Percentiles rank a stretch among this genome's conserved stretches.
Evolutionary conservation across 2,797 vertebrate genomes (phyloP).

Genomic region (Danionella dracula): DNA sequence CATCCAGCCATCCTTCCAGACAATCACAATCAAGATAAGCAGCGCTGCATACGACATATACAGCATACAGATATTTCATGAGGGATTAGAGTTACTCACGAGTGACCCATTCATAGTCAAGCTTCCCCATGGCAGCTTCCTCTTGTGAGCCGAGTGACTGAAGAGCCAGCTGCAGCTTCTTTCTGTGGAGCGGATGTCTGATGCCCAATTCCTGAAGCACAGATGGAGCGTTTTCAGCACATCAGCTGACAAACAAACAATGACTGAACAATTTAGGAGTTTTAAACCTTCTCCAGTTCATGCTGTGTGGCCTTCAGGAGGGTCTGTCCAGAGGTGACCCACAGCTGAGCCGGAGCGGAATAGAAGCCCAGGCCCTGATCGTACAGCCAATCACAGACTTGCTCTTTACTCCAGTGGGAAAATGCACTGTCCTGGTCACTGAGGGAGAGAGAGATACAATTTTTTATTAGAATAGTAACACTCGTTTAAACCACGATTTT

Average conservation of each 20-base stretch:
- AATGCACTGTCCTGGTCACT: constrained; percentile 95
- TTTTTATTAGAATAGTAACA: too few relatives aligned
- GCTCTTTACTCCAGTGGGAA: constrained; percentile 92
- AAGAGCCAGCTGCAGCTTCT: constrained; percentile 93
- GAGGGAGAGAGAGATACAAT: too few relatives aligned
- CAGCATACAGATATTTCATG: too few relatives aligned
- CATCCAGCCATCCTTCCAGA: constrained; percentile 99
- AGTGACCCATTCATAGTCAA: constrained; percentile 99
- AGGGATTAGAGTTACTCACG: constrained; percentile 48
- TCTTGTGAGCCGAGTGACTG: constrained; percentile 95
- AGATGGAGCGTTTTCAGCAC: too few relatives aligned
- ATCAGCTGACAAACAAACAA: background rate
- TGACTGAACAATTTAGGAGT: background rate
- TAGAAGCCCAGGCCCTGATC: constrained; percentile 91
- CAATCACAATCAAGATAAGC: background rate
- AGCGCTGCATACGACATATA: too few relatives aligned
- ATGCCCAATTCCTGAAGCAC: constrained; percentile 92
- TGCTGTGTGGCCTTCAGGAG: constrained; percentile 93
- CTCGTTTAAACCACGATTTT: too few relatives aligned
- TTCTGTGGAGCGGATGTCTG: constrained; percentile 87
- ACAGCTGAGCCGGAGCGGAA: constrained; percentile 78
- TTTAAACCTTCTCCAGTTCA: constrained; percentile 93
- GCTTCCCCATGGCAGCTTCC: constrained; percentile 87
- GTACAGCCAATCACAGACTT: constrained; percentile 93
- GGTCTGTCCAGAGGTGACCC: constrained; percentile 92